phyloP scores from a whole-genome alignment of 2,113 vertebrate species.

The Spea bombifrons region DNA sequence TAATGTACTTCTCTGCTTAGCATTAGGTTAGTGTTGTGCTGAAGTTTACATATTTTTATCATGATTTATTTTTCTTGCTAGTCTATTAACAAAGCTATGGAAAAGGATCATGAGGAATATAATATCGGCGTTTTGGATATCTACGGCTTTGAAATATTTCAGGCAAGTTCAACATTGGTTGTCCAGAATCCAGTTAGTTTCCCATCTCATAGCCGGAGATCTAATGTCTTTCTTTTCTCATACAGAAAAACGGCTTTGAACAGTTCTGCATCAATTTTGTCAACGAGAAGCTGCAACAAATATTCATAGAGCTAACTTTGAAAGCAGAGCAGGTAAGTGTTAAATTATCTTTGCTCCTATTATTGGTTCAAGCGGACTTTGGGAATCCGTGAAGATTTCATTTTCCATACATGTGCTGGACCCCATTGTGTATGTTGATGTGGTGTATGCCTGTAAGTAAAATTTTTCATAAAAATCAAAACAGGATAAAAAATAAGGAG shows the following conservation, averaged over 20 bases:
- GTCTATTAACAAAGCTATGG: conserved; percentile 97
- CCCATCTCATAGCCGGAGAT: not conserved
- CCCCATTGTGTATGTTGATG: too few species aligned
- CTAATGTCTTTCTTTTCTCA: conserved; percentile 37
- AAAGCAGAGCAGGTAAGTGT: conserved; percentile 92
- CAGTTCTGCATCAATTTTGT: conserved; percentile 99
- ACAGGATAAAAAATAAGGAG: too few species aligned
- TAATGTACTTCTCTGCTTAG: too few species aligned
- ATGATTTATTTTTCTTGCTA: conserved; percentile 53
- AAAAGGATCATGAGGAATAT: conserved; percentile 90
- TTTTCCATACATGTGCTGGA: too few species aligned
- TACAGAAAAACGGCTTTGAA: conserved; percentile 97
- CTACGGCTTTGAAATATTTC: conserved; percentile 98
- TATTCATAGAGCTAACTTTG: conserved; percentile 95
- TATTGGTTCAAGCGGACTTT: too few species aligned
- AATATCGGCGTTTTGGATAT: conserved; percentile 95
- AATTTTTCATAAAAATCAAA: too few species aligned
- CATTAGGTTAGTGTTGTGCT: too few species aligned
- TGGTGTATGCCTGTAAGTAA: too few species aligned
- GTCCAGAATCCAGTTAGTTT: not conserved
- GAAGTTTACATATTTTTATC: too few species aligned
- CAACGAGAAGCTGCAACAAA: conserved; percentile 97
- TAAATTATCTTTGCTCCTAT: not conserved
- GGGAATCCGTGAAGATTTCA: too few species aligned
- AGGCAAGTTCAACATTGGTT: conserved; percentile 65